Conservation (phyloP, 2,797 vertebrate genomes). For the Melanotaenia boesemani region DNA sequence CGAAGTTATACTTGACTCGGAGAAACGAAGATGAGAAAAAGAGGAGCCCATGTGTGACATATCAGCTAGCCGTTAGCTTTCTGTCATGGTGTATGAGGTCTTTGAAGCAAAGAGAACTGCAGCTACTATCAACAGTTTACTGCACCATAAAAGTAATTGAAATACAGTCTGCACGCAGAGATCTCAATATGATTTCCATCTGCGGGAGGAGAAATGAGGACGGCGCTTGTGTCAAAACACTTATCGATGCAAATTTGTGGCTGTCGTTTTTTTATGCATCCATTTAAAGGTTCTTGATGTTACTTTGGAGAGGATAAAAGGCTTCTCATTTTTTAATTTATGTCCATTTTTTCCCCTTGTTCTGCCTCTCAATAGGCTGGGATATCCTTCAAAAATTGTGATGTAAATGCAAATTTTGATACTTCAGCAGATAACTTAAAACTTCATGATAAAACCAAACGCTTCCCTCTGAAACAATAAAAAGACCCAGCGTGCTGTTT, state of each 20-base stretch:
- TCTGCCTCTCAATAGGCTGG: constrained; percentile 4
- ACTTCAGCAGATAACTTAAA: not conserved
- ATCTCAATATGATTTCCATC: constrained; percentile 19
- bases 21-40: not conserved
- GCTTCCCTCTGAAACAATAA: constrained; percentile 29
- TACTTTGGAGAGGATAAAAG: constrained; percentile 5
- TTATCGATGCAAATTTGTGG: not conserved
- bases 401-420: not conserved
- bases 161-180: constrained; percentile 11
- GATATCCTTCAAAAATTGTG: constrained; percentile 13
- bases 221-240: not conserved
- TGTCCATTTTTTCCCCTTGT: not conserved
- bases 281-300: constrained; percentile 20
- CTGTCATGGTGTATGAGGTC: not conserved
- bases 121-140: constrained; percentile 23
- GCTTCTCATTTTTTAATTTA: not conserved
- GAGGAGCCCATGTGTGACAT: no score
- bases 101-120: constrained; percentile 24
- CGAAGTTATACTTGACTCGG: not conserved
- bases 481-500: constrained; percentile 12
- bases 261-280: constrained; percentile 5
- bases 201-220: not conserved
- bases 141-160: constrained; percentile 14
- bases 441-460: constrained; percentile 16
- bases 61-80: no score